Evolutionary conservation across 2,888 invertebrate genomes (phyloP), one percentile per base, ranked within the genome.

Genomic region (Apodemia mormo): DNA sequence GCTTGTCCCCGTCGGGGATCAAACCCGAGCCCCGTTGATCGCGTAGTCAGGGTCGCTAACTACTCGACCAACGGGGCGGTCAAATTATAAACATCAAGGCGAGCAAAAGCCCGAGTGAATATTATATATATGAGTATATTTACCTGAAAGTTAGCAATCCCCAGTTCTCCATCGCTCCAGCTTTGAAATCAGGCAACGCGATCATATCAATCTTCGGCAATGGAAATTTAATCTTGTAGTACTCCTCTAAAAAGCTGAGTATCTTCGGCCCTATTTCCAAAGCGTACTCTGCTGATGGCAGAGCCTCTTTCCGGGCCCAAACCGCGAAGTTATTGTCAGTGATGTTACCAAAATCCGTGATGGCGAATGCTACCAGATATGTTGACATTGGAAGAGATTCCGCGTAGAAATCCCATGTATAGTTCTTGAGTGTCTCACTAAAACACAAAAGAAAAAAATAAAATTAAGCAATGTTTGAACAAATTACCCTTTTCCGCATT

Each of bases 101-200:
- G 22, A 22, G 22, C 22, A 22, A 22, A 22, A 22, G 22, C 0
- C 22, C 0, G 22, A 22, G 22, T 22, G 22, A 22, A 22, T 33
- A 33, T 33, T 33, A 33, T 33, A 33, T 33, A 22, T 22, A 22
- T 33, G 4, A 33, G 33, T 33, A 66, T 69, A 76, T 80, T 77
- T 80, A 95, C 95, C 95, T 94, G 85, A 95, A 97, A 0, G 96
- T 96, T 10, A 97, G 95, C 30, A 97, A 84, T 0, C 97, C 97
- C 97, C 97, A 97, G 82, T 97, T 97, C 84, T 97, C 98, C 98
- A 98, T 98, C 0, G 98, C 98, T 0, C 97, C 97, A 2, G 97
- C 96, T 68, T 96, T 95, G 82, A 98, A 98, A 85, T 98, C 98
- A 0, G 98, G 98, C 71, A 98, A 89, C 0, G 98, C 98, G n/a